Base-by-base conservation (phyloP, 2,797 vertebrate species). In the Tangara arthus region DNA sequence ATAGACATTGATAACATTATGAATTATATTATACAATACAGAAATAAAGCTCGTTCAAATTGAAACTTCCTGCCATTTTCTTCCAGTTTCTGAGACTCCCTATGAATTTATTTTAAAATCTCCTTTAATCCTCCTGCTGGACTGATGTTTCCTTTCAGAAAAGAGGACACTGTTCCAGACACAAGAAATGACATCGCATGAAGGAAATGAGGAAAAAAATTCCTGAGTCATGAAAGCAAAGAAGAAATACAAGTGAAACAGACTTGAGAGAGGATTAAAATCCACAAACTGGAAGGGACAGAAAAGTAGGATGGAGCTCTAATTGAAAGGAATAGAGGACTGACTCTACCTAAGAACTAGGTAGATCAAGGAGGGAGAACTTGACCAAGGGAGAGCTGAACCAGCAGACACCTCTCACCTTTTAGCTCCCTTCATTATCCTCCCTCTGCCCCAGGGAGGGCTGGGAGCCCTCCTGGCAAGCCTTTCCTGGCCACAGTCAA, bases 161-260 rank as follows among this genome's bases (percentile, higher is more conserved):
- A 87, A 92, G 39, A 94, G 19, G 59, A 94, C 82, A 60, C 24
- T 42, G 59, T 59, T 89, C 79, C 27, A 90, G 87, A 21, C 76
- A 83, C 55, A 97, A 94, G 69, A 94, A 95, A 81, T 90, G 57
- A 89, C 71, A 87, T 23, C 49, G 47, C 69, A 49, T 64, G 72
- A 90, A 69, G 78, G 18, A 85, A 94, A 79, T 17, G 37, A 52
- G 21, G 27, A 4, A 64, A 76, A 75, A 68, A 87, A 56, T 30
- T 75, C 90, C 89, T 68, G 76, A 96, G 84, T 96, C 94, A 90
- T 42, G 82, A 95, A 89, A 94, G 92, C 37, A 85, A 95, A 92
- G 57, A 65, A 85, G 65, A 91, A 88, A 93, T 50, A 66, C 41
- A 89, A 73, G 47, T 34, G 55, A 84, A 87, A 87, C 3, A 82